These are phyloP conservation scores for Athalia rosae DNA, from an alignment of 2,888 invertebrate genomes.

Conservation along the genomic window DNA sequence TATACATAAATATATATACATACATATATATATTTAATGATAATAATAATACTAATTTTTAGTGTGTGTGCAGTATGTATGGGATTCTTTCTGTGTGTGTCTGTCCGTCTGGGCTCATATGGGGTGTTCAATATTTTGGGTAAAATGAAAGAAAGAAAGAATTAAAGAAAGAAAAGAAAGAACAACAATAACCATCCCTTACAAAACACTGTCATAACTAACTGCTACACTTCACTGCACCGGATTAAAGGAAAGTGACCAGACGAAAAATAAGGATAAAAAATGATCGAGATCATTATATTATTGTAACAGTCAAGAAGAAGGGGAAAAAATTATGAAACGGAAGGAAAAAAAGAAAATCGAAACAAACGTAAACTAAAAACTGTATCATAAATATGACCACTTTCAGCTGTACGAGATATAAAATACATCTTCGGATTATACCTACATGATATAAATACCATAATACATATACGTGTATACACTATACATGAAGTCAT, in stretches of 20 bases:
- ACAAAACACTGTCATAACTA: too few relatives aligned
- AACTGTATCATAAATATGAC: not conserved
- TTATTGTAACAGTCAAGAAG: not conserved
- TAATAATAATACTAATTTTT: too few relatives aligned
- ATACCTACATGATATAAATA: conserved; percentile 43
- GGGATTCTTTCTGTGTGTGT: conserved; percentile 26
- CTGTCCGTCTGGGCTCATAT: conserved; percentile 40
- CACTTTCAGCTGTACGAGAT: not conserved
- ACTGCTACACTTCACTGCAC: conserved; percentile 41
- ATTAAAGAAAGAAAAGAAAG: conserved; percentile 39
- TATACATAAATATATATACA: too few relatives aligned
- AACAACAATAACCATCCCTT: not conserved
- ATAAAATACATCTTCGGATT: not conserved
- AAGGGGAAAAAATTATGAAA: conserved; percentile 12
- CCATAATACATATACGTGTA: conserved; percentile 45
- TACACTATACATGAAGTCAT: conserved; percentile 9
- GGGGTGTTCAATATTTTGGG: conserved; percentile 36
- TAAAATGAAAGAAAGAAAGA: conserved; percentile 10
- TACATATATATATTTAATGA: too few relatives aligned
- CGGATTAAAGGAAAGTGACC: conserved; percentile 42
- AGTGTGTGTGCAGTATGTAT: not conserved
- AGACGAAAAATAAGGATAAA: too few relatives aligned
- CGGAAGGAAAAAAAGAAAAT: conserved; percentile 44
- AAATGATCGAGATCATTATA: too few relatives aligned
- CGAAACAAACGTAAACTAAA: conserved; percentile 35